Evolutionary conservation across 1,140 invertebrate genomes (phyloP), one percentile per base, ranked within the genome.

Genomic region (Euwallacea similis): DNA sequence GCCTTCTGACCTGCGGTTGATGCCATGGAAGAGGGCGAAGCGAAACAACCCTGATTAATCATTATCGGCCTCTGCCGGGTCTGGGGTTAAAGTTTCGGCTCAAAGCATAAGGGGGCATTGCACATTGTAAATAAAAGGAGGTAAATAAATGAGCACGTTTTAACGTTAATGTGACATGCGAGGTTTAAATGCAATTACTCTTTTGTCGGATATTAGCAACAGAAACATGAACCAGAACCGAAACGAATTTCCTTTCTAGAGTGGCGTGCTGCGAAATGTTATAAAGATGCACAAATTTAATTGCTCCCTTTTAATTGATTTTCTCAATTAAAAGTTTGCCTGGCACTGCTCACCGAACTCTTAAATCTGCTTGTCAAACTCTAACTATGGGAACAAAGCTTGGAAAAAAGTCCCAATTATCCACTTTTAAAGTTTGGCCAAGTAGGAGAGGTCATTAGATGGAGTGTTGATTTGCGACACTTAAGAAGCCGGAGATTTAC

Each of bases 1-100:
- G 54, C 9, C 2, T 15, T 9, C n/a, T 3, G 16, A 43, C 42
- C 59, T 61, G 59, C 41, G 59, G 59, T 42, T 61, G 21, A 58
- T 58, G 41, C 42, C 16, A 21, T 10, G 11, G 59, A n/a, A 11
- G 11, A 41, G 11, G 21, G 41, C 42, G 11, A 63, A 63, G 13
- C 11, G 43, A 63, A 63, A 44, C 42, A 41, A 44, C 61, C 13
- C 21, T 63, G 61, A 63, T 63, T 63, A 63, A 63, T 63, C 61
- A 63, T 63, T 63, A 63, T 46, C 61, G 42, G 61, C 11, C 44
- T 63, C 47, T 63, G 59, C 21, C n/a, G 54, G 16, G n/a, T 56
- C 16, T 56, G 47, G 61, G 59, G 59, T 61, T 61, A 61, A 61
- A 42, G 41, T 16, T 42, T 42, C 41, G 59, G 21, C 11, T 9